Conservation (phyloP, 2,797 vertebrate species). For the Sebastes hopkinsi region DNA sequence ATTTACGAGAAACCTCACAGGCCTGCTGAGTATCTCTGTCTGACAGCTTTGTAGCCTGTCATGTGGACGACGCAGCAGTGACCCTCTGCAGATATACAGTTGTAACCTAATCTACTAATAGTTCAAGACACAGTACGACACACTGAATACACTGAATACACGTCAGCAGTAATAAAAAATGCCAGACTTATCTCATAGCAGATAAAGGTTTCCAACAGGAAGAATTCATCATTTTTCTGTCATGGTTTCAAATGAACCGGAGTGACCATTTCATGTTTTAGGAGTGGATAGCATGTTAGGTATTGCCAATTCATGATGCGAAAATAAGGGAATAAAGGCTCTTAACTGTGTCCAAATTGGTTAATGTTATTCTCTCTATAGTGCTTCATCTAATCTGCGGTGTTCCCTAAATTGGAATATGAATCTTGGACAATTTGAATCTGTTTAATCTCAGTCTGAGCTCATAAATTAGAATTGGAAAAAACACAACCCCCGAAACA, state of each 20-base stretch:
- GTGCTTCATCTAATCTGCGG: conserved; percentile 39
- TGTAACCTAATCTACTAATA: conserved; percentile 37
- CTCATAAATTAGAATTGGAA: conserved; percentile 28
- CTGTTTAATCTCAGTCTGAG: conserved; percentile 38
- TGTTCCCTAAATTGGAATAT: conserved; percentile 39
- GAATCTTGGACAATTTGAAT: conserved; percentile 43
- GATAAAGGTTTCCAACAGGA: background rate
- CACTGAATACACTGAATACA: background rate
- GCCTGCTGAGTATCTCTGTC: conserved; percentile 4
- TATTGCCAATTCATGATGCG: background rate
- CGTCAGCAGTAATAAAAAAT: conserved; percentile 13
- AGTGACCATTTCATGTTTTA: background rate
- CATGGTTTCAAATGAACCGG: background rate
- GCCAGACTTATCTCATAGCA: conserved; percentile 8
- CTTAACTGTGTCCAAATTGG: conserved; percentile 36
- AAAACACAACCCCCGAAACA: background rate
- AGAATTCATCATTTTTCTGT: conserved; percentile 2
- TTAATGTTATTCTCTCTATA: conserved; percentile 17
- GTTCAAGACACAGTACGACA: conserved; percentile 3
- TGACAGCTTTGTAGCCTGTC: conserved; percentile 48
- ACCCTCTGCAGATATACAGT: conserved; percentile 38
- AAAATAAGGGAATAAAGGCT: conserved; percentile 6
- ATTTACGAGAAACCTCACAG: conserved; percentile 40
- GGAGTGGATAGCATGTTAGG: background rate
- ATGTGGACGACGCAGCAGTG: conserved; percentile 3